A percentile compares a stretch with the other conserved stretches of the same genome.
phyloP scores from a whole-genome alignment of 1,140 invertebrate genomes.

The Ips nitidus region DNA sequence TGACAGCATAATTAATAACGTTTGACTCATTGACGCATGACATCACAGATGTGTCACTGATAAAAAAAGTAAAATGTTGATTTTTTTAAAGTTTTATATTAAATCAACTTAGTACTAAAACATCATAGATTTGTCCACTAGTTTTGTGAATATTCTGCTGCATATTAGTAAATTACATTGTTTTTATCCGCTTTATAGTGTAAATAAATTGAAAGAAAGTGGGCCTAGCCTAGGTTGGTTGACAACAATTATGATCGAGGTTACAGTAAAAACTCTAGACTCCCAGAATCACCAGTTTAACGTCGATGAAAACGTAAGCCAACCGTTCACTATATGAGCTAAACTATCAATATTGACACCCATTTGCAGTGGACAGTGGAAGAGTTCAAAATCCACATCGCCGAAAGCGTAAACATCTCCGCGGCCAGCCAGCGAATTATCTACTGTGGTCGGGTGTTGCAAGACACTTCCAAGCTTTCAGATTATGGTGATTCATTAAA shows the following conservation, averaged over 20 bases:
- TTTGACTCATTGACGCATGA: too few species aligned
- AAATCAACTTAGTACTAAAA: too few species aligned
- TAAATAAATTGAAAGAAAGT: too few species aligned
- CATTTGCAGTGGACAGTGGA: slow-evolving; percentile 76
- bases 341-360: background rate
- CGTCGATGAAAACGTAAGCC: slow-evolving; percentile 83
- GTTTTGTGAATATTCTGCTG: too few species aligned
- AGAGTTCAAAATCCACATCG: slow-evolving; percentile 85
- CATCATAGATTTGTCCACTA: too few species aligned
- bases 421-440: slow-evolving; percentile 85
- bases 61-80: too few species aligned
- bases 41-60: too few species aligned
- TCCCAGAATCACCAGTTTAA: slow-evolving; percentile 84
- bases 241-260: slow-evolving; percentile 66
- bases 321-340: background rate
- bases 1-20: too few species aligned
- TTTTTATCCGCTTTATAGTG: too few species aligned
- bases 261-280: slow-evolving; percentile 92
- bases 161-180: too few species aligned
- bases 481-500: slow-evolving; percentile 74
- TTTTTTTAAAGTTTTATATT: too few species aligned
- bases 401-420: slow-evolving; percentile 72
- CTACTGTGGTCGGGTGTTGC: slow-evolving; percentile 87
- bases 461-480: slow-evolving; percentile 84
- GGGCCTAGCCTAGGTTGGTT: too few species aligned